Percentiles rank a stretch among this genome's conserved stretches.
Conservation (phyloP, 2,888 invertebrate species). For the Argyresthia albistria region DNA sequence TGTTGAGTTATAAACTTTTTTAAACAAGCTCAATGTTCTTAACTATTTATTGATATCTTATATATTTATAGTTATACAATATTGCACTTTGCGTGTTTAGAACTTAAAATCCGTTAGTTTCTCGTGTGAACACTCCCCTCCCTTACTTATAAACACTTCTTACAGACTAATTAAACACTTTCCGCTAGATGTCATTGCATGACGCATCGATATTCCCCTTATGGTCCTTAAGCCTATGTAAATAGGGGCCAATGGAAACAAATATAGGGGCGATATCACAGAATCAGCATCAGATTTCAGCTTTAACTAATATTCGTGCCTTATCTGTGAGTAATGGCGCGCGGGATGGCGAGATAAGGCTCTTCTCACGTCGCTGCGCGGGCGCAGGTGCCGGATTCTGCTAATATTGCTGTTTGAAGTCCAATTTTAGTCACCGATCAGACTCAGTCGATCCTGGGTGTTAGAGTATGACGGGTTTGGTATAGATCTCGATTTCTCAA, state of each 20-base stretch:
- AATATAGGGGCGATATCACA: neutral
- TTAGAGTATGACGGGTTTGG: too few species aligned
- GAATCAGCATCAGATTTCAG: conserved; percentile 28
- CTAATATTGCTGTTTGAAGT: too few species aligned
- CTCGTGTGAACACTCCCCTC: too few species aligned
- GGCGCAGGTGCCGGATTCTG: neutral
- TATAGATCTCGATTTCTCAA: too few species aligned
- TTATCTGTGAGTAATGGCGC: conserved; percentile 41
- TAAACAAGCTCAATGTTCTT: too few species aligned
- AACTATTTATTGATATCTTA: too few species aligned
- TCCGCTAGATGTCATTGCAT: neutral
- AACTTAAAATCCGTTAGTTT: too few species aligned
- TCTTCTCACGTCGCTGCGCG: conserved; percentile 4
- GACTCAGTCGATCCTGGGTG: too few species aligned
- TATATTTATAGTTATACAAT: too few species aligned
- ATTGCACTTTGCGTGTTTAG: too few species aligned
- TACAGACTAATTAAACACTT: neutral
- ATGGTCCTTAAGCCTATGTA: neutral
- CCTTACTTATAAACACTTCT: neutral
- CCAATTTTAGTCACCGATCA: too few species aligned
- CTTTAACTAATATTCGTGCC: conserved; percentile 35
- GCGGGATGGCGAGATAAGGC: conserved; percentile 23
- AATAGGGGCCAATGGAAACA: neutral
- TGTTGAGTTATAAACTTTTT: too few species aligned
- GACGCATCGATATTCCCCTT: neutral